A percentile compares a stretch with the other conserved stretches of the same genome.
Conservation (phyloP, 1,140 invertebrate genomes). For the Lepidurus couesii region DNA sequence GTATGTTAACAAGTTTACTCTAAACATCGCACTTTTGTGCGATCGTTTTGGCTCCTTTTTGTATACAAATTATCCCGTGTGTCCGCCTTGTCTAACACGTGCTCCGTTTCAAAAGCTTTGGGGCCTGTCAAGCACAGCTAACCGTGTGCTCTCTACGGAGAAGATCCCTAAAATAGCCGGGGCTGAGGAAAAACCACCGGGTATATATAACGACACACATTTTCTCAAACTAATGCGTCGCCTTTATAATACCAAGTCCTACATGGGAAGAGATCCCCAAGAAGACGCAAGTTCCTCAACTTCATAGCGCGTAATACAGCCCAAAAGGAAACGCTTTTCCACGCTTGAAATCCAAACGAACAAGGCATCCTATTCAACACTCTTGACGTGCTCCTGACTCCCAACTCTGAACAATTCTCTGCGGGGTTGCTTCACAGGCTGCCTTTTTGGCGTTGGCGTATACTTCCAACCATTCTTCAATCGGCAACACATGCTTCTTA, state of each 20-base stretch:
- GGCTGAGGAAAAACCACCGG: not conserved
- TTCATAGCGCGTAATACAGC: not conserved
- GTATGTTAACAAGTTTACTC: slow-evolving; percentile 11
- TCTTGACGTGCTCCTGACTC: not conserved
- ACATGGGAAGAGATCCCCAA: too few species aligned
- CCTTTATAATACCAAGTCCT: too few species aligned
- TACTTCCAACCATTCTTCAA: not conserved
- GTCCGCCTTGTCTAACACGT: slow-evolving; percentile 20
- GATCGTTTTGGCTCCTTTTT: slow-evolving; percentile 2
- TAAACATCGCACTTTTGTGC: not conserved
- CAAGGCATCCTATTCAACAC: not conserved
- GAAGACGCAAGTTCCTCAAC: not conserved
- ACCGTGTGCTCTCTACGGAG: not conserved
- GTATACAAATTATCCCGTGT: slow-evolving; percentile 18
- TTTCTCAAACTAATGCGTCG: not conserved
- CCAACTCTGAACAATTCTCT: not conserved
- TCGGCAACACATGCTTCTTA: not conserved
- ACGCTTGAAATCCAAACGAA: not conserved
- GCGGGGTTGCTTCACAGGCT: not conserved
- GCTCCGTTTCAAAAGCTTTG: slow-evolving; percentile 9
- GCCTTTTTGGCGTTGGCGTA: not conserved
- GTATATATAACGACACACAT: not conserved
- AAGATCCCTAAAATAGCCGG: not conserved
- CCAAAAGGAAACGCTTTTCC: not conserved
- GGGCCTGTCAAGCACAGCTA: slow-evolving; percentile 5